Conservation (phyloP, 2,888 invertebrate genomes). For the Punctoribates punctum region DNA sequence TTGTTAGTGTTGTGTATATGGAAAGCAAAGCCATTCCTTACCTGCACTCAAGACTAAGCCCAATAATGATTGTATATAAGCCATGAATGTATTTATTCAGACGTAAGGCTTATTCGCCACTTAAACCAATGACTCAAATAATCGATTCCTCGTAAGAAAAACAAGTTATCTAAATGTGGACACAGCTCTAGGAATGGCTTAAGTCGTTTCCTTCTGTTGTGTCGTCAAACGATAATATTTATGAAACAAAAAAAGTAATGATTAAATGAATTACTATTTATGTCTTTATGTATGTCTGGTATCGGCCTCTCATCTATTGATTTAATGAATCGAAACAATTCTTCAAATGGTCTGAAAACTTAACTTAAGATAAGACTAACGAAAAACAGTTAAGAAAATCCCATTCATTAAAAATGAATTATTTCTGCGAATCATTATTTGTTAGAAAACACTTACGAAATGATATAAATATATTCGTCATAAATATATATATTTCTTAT, state of each 20-base stretch:
- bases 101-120: not conserved
- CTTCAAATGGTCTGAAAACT: too few relatives aligned
- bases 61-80: slow-evolving; percentile 11
- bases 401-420: too few relatives aligned
- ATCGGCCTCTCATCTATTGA: too few relatives aligned
- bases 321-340: too few relatives aligned
- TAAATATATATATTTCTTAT: too few relatives aligned
- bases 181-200: not conserved
- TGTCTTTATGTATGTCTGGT: too few relatives aligned
- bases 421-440: too few relatives aligned
- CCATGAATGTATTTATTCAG: not conserved
- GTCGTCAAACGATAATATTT: not conserved
- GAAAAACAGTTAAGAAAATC: too few relatives aligned
- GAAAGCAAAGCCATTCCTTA: not conserved
- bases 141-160: not conserved
- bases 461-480: too few relatives aligned
- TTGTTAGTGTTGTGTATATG: not conserved
- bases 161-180: not conserved
- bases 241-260: slow-evolving; percentile 21
- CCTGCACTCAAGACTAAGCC: not conserved
- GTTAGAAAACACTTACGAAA: too few relatives aligned
- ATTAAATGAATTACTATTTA: not conserved
- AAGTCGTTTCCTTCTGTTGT: not conserved
- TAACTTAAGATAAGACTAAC: too few relatives aligned
- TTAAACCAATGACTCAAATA: not conserved